Percentiles rank a stretch among this genome's conserved stretches.
These are phyloP conservation scores for Osmerus mordax DNA, from an alignment of 2,113 vertebrate genomes.

Conservation along the genomic window DNA sequence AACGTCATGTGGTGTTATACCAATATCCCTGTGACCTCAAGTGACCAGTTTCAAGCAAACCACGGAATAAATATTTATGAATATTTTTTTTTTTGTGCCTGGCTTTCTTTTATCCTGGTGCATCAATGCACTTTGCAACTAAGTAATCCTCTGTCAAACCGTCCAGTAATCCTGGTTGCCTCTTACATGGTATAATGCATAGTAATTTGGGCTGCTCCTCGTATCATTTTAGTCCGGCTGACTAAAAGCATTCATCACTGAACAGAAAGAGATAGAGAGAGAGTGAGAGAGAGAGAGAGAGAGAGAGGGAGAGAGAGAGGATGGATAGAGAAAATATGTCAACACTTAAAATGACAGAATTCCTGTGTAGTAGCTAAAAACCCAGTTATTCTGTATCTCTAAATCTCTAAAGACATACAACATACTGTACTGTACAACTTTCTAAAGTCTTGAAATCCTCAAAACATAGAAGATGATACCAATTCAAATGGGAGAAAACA, in stretches of 20 bases:
- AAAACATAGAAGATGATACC: no score
- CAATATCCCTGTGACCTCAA: not conserved
- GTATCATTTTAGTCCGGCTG: conserved; percentile 46
- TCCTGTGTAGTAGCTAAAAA: no score
- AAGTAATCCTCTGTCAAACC: conserved; percentile 70
- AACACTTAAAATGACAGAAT: no score
- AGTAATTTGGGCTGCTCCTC: conserved; percentile 61
- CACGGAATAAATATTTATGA: conserved; percentile 8
- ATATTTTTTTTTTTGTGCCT: conserved; percentile 23
- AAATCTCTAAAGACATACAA: no score
- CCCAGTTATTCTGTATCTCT: no score
- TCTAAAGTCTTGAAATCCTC: no score
- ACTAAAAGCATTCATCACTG: conserved; percentile 37
- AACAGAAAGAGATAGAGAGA: conserved; percentile 1
- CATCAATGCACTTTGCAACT: conserved; percentile 69
- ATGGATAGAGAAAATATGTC: no score
- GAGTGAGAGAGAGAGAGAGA: no score
- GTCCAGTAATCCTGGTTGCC: conserved; percentile 63
- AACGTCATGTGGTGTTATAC: not conserved
- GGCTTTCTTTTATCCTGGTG: conserved; percentile 51
- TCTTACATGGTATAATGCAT: conserved; percentile 65
- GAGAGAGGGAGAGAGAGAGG: no score
- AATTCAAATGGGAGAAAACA: no score
- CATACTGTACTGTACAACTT: no score
- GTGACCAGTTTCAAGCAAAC: conserved; percentile 14